A percentile compares a stretch with the other conserved stretches of the same genome.
Evolutionary conservation across 2,888 invertebrate species (phyloP).

Genomic region (Elegia similella): DNA sequence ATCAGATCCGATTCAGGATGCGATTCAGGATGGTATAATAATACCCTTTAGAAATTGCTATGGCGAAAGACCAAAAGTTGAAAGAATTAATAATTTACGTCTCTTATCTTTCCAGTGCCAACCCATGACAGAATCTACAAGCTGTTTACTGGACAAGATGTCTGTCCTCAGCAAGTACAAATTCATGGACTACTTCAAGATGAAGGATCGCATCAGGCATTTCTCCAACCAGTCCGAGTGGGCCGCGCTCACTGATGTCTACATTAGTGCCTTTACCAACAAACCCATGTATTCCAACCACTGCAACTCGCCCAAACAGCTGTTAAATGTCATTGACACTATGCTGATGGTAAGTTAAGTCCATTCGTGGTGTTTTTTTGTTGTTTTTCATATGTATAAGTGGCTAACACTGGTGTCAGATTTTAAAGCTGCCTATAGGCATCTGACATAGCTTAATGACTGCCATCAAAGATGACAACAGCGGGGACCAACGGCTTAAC

Average conservation of each 20-base stretch:
- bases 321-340: conserved; percentile 63
- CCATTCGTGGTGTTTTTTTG: neutral
- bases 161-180: conserved; percentile 60
- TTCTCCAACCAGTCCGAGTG: conserved; percentile 42
- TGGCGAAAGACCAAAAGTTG: too few relatives aligned
- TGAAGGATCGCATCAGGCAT: conserved; percentile 56
- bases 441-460: too few relatives aligned
- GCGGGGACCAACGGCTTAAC: too few relatives aligned
- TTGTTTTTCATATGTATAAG: neutral
- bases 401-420: too few relatives aligned
- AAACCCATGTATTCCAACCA: conserved; percentile 53
- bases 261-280: conserved; percentile 43
- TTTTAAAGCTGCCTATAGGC: too few relatives aligned
- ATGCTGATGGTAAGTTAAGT: conserved; percentile 66
- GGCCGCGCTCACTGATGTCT: conserved; percentile 38
- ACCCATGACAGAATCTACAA: conserved; percentile 47
- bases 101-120: conserved; percentile 50
- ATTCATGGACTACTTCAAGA: conserved; percentile 67
- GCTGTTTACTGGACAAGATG: conserved; percentile 61
- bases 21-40: too few relatives aligned
- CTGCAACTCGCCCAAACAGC: conserved; percentile 60
- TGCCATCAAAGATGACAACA: too few relatives aligned
- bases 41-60: too few relatives aligned
- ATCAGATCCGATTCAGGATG: too few relatives aligned
- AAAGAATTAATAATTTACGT: neutral